Base-by-base conservation (phyloP, 2,797 vertebrate species). In the Takifugu rubripes region DNA sequence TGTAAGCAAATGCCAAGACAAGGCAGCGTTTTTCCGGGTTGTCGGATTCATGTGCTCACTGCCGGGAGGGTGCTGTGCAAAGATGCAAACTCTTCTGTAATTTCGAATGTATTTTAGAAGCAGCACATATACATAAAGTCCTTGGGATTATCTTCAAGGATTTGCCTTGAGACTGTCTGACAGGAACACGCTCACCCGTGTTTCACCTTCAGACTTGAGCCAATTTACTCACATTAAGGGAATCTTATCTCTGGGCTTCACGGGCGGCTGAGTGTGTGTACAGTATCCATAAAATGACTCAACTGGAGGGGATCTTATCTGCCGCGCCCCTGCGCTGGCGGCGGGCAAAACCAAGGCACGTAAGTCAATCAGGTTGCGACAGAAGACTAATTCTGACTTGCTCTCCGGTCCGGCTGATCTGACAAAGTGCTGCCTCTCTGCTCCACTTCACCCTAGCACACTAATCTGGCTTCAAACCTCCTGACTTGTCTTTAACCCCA, bases 361-460 rank as follows among this genome's bases (percentile, higher is more conserved):
- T 59, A 66, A 74, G 50, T 78, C 76, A 54, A 43, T 74, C 51
- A 44, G 74, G 65, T 64, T 67, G 72, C 46, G 54, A 57, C 58
- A 42, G 25, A 54, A 51, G 57, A 48, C 64, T 57, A 40, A 66
- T 70, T 78, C 71, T 59, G 72, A 63, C 59, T 51, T 36, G 55
- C 53, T 71, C 74, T 62, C 43, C 25, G 53, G 65, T 47, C 49
- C 52, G 58, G 62, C 61, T 58, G 75, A 68, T 56, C 65, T 61
- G 65, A 74, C 74, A 74, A 66, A 68, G 67, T 67, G 67, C 63
- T 42, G 50, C 45, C 65, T 72, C 59, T 68, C 59, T 74, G 64
- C 69, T 75, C 57, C 68, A 64, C 72, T 85, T 85, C 77, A 63
- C 54, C 64, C 74, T 78, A 77, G 75, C 67, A 75, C 63, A 61